Base-by-base conservation (phyloP, 2,888 invertebrate genomes). In the Pandemis cinnamomeana region DNA sequence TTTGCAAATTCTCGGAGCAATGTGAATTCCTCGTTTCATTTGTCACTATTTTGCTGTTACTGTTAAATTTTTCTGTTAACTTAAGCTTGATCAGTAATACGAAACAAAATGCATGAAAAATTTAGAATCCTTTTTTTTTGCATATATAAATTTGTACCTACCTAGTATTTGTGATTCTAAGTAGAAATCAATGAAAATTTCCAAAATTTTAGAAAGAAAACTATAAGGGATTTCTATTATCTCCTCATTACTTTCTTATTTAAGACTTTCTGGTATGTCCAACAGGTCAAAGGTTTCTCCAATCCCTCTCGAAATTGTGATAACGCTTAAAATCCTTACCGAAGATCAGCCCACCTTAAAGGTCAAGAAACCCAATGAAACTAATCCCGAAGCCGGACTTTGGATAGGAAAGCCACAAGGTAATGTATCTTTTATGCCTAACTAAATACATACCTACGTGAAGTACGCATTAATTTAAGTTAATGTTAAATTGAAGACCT, bases 1-100 rank as follows among this genome's bases (percentile, higher is more conserved):
- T 84, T 86, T 87, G 87, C 84, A 87, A 85, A 85, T 85, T 82
- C 82, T 79, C 78, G 81, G 15, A 27, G 13, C 66, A 71, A 48
- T 60, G 11, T 71, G 48, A 7, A 7, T 7, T 48, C 63, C 41
- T 48, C 51, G 15, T 44, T 48, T 58, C 11, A 67, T 58, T 58
- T 58, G 27, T 6, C 15, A 15, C 7, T 15, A 7, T 53, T 53
- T 15, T 53, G 2, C 7, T 53, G n/a, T 0, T 7, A 53, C n/a
- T 15, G 53, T 15, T 53, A 44, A 1, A 44, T 44, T 44, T 6
- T 44, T 44, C 44, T 44, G 5, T 7, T 6, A 44, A 7, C 44
- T 44, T 36, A 44, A 44, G 5, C 8, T 51, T 51, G 51, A 51
- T 5, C 3, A 13, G 8, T 11, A 51, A 51, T 13, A 51, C 11